phyloP scores from a whole-genome alignment of 2,113 vertebrate genomes.

The Ardeotis arabs region DNA sequence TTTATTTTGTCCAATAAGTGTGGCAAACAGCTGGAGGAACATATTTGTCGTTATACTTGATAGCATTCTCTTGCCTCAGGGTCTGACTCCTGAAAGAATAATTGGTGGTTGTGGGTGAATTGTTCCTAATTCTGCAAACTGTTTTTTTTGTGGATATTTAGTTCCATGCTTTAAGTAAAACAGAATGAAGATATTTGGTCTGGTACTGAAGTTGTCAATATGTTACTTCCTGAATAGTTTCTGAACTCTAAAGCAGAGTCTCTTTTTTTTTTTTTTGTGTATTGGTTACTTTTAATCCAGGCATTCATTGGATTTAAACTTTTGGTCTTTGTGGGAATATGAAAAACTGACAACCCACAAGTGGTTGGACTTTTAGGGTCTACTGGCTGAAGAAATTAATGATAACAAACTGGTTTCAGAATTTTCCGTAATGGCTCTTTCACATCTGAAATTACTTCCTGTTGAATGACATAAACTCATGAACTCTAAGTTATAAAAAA shows the following conservation, averaged over 20 bases:
- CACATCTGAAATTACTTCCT: not conserved
- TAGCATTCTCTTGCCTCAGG: slow-evolving; percentile 53
- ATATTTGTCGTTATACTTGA: slow-evolving; percentile 66
- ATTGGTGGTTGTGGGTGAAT: slow-evolving; percentile 64
- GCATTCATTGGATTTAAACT: not conserved
- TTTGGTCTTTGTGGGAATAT: not conserved
- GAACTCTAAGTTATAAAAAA: not conserved
- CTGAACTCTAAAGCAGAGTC: not conserved
- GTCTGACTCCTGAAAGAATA: slow-evolving; percentile 61
- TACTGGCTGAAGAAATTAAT: not conserved
- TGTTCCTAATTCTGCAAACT: slow-evolving; percentile 59
- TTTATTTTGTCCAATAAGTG: slow-evolving; percentile 65
- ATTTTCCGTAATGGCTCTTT: not conserved
- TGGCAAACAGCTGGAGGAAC: slow-evolving; percentile 71
- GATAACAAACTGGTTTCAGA: not conserved
- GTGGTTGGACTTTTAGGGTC: not conserved
- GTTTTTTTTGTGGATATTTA: slow-evolving; percentile 46
- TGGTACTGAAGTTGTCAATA: not conserved
- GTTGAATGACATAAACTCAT: not conserved
- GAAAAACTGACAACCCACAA: not conserved
- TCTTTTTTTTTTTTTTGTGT: no score
- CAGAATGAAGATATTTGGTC: not conserved
- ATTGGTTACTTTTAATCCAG: not conserved
- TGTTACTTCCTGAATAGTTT: not conserved
- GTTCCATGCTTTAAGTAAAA: not conserved